Percentiles rank a stretch among this genome's conserved stretches.
These are phyloP conservation scores for Tadarida brasiliensis DNA, from an alignment of 2,797 vertebrate species.

Conservation along the genomic window DNA sequence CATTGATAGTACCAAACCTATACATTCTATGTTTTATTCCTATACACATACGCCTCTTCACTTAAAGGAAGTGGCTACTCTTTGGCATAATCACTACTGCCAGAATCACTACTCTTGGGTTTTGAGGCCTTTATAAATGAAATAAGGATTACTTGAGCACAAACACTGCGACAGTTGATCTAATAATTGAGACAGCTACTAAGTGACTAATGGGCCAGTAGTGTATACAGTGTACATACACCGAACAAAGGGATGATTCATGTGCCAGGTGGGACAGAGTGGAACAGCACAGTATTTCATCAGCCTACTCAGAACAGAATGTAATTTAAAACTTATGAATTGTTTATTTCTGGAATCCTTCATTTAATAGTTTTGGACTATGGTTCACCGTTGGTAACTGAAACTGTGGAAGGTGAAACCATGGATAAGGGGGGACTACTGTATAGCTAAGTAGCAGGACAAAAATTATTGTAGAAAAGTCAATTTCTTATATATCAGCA, in stretches of 20 bases:
- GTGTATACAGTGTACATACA: not conserved
- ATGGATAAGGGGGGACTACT: not conserved
- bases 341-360: not conserved
- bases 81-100: not conserved
- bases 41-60: not conserved
- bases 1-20: not conserved
- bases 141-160: not conserved
- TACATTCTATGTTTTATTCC: not conserved
- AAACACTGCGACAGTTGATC: not conserved
- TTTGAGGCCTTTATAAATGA: not conserved
- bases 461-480: not conserved
- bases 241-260: not conserved
- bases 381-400: not conserved
- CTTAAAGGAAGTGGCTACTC: not conserved
- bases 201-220: not conserved
- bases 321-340: not conserved
- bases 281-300: not conserved
- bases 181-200: not conserved
- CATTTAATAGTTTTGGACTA: not conserved
- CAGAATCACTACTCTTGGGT: not conserved
- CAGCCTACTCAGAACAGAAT: not conserved
- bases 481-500: not conserved
- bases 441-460: not conserved
- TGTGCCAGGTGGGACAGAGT: not conserved
- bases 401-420: not conserved